Evolutionary conservation across 2,113 vertebrate genomes (phyloP).

Genomic region (Dunckerocampus dactyliophorus): DNA sequence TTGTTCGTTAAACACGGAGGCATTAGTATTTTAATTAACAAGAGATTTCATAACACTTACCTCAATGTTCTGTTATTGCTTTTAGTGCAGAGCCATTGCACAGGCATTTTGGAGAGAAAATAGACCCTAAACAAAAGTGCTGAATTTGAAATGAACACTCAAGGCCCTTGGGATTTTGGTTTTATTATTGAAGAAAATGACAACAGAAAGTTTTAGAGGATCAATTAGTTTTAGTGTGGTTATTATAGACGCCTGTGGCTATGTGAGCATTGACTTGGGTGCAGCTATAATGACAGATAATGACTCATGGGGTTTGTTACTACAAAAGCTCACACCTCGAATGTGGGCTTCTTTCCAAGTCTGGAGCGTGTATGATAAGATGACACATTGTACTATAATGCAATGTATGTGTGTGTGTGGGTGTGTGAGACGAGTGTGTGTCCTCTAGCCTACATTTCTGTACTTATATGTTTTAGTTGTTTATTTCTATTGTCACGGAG

Average conservation of each 20-base stretch:
- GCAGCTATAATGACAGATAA: constrained; percentile 35
- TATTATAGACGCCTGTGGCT: constrained; percentile 18
- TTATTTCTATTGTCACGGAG: constrained; percentile 6
- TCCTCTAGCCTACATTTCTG: constrained; percentile 6
- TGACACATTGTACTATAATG: constrained; percentile 27
- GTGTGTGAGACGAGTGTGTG: constrained; percentile 4
- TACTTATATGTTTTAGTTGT: neutral
- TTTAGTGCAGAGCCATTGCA: neutral
- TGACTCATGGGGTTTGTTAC: constrained; percentile 51
- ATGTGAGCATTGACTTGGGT: constrained; percentile 29
- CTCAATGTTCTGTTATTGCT: neutral
- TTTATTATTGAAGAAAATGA: neutral
- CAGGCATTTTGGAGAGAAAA: neutral
- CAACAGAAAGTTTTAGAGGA: neutral
- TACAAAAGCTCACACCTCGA: constrained; percentile 35
- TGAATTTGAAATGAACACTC: neutral
- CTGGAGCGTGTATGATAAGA: constrained; percentile 34
- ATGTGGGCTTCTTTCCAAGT: constrained; percentile 41
- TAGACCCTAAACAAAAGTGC: too few species aligned
- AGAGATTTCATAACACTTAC: neutral
- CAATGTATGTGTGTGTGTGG: neutral
- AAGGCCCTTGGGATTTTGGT: neutral
- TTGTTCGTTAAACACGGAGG: neutral
- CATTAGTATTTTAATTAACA: neutral
- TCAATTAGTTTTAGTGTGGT: constrained; percentile 6